phyloP scores from a whole-genome alignment of 2,797 vertebrate genomes.

The Hyperoplus lanceolatus region DNA sequence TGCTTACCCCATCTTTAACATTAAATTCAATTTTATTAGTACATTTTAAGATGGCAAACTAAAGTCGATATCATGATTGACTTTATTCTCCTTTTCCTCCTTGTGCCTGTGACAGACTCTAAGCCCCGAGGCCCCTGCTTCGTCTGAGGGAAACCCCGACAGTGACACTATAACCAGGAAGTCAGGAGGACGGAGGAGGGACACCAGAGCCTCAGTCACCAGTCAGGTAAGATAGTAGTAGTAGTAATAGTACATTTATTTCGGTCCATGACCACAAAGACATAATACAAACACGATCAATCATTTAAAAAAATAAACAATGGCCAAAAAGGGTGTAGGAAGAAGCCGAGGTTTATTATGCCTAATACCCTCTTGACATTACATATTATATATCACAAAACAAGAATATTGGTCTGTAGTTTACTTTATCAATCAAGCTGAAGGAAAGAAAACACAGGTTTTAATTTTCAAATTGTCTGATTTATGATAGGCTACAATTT shows the following conservation, averaged over 20 bases:
- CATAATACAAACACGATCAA: no score
- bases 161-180: constrained; percentile 18
- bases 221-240: constrained; percentile 62
- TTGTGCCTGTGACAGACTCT: constrained; percentile 22
- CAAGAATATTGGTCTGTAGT: background rate
- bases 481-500: no score
- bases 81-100: background rate
- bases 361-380: no score
- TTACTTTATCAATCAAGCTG: background rate
- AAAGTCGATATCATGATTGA: background rate
- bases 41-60: background rate
- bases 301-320: no score
- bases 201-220: constrained; percentile 57
- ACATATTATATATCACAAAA: no score
- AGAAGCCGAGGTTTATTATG: no score
- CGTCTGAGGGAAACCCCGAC: constrained; percentile 3
- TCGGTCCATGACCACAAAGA: no score
- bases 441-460: no score
- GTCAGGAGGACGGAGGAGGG: constrained; percentile 11
- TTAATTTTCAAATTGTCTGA: no score
- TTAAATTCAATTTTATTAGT: background rate
- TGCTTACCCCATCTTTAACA: background rate
- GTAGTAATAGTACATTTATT: no score
- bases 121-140: background rate
- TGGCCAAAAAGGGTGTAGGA: no score